Base-by-base conservation (phyloP, 2,113 vertebrate species). In the Coregonus clupeaformis region DNA sequence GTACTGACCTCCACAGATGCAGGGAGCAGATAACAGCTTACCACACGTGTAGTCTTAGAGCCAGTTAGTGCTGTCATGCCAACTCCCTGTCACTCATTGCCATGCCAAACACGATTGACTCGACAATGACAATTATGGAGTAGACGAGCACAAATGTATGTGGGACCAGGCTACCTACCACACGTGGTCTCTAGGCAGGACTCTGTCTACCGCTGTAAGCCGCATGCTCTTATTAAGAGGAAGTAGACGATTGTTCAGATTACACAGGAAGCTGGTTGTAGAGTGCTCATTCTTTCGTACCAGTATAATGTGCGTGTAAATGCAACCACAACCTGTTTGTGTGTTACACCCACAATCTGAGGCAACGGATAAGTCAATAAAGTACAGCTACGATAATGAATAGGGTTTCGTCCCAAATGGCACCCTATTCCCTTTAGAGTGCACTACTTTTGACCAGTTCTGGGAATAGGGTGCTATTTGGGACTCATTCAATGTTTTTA, bases 231-330 rank as follows among this genome's bases (percentile, higher is more conserved):
- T 42, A 42, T 47, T 5, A 4, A 45, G 67, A 45, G 67, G 67
- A 68, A 47, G n/a, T 24, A 0, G 22, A 4, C 4, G 25, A 11
- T 42, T 47, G 42, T 13, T 16, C n/a, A 16, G 49, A 18, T 45
- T n/a, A 68, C 32, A 68, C 67, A 68, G 67, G 67, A 68, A 68
- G 67, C 16, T 52, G 49, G 29, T 45, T 45, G 67, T 68, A 47
- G 67, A 36, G 22, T n/a, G 32, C 67, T 24, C n/a, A 13, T 25
- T 68, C 32, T 42, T 52, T 42, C 36, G 2, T 20, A 42, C 30
- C 66, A 20, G 29, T 45, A 12, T 68, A 42, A 42, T 42, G 36
- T 42, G 36, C 36, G 4, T 22, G n/a, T 68, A 24, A 45, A 45
- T 68, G 20, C n/a, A 22, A 68, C 36, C 36, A 45, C 67, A 47